Evolutionary conservation across 2,797 vertebrate species (phyloP), one percentile per base, ranked within the genome.

Genomic region (Dendrocincla tyrannina): DNA sequence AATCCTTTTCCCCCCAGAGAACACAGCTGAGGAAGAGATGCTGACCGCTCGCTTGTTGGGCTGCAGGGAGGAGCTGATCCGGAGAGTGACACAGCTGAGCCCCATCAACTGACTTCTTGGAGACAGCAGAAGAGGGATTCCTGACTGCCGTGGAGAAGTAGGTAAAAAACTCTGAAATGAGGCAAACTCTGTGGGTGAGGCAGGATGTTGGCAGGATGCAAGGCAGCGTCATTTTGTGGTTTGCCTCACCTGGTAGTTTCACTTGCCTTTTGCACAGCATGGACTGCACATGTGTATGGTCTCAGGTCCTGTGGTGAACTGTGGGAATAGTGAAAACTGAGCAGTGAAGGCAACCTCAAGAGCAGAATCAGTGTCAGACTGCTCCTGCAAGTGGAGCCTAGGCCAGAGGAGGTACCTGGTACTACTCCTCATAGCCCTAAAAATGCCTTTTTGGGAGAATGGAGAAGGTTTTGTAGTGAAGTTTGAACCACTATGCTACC

Each of bases 71-170:
- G 96, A 98, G 93, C 95, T 98, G 58, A 96, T 97, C 33, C 96
- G 92, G 95, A 97, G 97, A 5, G 88, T 99, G 69, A 88, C 97
- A 88, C 96, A 96, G 86, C 91, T 98, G 91, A 97, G 97, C 9
- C 98, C 98, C 52, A 85, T 98, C 42, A n/a, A n/a, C 75, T 44
- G 98, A 98, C 89, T 97, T 98, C 93, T 88, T 99, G 95, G 98
- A 97, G 81, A 96, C 96, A 69, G 98, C 97, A 82, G 98, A 98
- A n/a, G 96, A 97, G 81, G 97, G 72, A 87, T 97, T 98, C 93
- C 97, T 98, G 79, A 95, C 96, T 1, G 79, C 97, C 33, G 28
- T 50, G 0, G 98, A 99, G 67, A 98, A 98, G 96, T 64, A 88
- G 98, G 99, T 99, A 97, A 96, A 88, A 56, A 63, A 41, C 35